Evolutionary conservation across 1,140 invertebrate species (phyloP).

Genomic region (Papilio dardanus): DNA sequence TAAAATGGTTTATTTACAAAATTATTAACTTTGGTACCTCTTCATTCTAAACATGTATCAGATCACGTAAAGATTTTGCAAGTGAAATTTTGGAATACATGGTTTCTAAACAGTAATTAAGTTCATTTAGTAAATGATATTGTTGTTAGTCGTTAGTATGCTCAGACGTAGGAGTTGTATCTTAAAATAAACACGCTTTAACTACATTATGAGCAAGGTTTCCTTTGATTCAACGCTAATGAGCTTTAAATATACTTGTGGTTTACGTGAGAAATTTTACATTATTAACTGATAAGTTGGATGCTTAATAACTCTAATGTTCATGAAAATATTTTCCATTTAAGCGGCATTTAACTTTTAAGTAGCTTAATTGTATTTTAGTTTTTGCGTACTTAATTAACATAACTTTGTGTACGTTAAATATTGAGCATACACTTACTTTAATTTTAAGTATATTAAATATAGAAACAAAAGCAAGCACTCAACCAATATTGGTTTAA

Average conservation of each 20-base stretch:
- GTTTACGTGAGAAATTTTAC: slow-evolving; percentile 8
- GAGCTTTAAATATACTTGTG: slow-evolving; percentile 14
- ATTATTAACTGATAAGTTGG: not conserved
- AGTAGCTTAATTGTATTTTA: not conserved
- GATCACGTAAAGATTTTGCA: not conserved
- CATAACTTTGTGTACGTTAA: not conserved
- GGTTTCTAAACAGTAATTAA: not conserved
- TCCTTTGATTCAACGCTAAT: slow-evolving; percentile 37
- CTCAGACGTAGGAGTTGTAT: not conserved
- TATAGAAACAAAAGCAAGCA: too few relatives aligned
- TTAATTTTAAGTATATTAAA: too few relatives aligned
- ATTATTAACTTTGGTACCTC: not conserved
- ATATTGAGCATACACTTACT: too few relatives aligned
- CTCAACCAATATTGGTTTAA: too few relatives aligned
- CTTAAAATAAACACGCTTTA: slow-evolving; percentile 28
- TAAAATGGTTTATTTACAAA: too few relatives aligned
- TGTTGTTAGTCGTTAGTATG: slow-evolving; percentile 11
- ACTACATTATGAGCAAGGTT: slow-evolving; percentile 29
- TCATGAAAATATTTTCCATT: not conserved
- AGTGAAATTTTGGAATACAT: not conserved
- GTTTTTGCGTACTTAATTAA: not conserved
- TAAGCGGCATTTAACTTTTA: not conserved
- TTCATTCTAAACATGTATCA: not conserved
- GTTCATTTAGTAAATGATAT: slow-evolving; percentile 24
- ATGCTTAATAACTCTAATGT: not conserved